Base-by-base conservation (phyloP, 2,113 vertebrate species). In the Tylochromis polylepis region DNA sequence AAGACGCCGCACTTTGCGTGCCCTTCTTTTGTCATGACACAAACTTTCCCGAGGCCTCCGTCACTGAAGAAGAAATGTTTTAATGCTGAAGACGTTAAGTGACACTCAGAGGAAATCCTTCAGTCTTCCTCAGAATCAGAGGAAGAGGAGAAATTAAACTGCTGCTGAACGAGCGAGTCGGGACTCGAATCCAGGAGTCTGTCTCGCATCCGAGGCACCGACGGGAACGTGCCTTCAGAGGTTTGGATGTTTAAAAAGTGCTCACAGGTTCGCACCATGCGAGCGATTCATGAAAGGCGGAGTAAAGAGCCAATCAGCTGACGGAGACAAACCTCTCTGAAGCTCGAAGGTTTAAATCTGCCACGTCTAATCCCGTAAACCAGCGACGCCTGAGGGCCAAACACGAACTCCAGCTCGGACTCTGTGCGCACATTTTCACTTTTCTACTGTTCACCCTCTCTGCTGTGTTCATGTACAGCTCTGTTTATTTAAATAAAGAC, bases 281-380 rank as follows among this genome's bases (percentile, higher is more conserved):
- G 3, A 46, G 67, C 9, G 65, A 27, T 41, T 46, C 8, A 0
- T 72, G 41, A 49, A 46, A 75, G 5, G 22, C 1, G 41, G 15
- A 0, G 38, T 10, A 16, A 72, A 43, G 65, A 51, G 6, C 46
- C 46, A 51, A 0, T 72, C 38, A 1, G 65, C 8, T 8, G 65
- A 27, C 65, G 6, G 65, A 72, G 38, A 72, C 31, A n/a, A 46
- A 6, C 38, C n/a, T 14, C 38, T 41, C n/a, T 70, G 65, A 27
- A 27, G 22, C 51, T 53, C 5, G 0, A 46, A 24, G 0, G 14
- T 70, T 24, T 43, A 14, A 46, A 46, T 72, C n/a, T 15, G 11
- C 36, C 20, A 43, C 0, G 22, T 46, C 18, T 29, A 46, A 72
- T 0, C 65, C n/a, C 2, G 7, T 70, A 70, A 70, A 5, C 22